Percentiles rank a stretch among this genome's conserved stretches.
Evolutionary conservation across 37 sponge, comb jelly and placozoan species (phyloP).

Genomic region (Eunapius fragilis): DNA sequence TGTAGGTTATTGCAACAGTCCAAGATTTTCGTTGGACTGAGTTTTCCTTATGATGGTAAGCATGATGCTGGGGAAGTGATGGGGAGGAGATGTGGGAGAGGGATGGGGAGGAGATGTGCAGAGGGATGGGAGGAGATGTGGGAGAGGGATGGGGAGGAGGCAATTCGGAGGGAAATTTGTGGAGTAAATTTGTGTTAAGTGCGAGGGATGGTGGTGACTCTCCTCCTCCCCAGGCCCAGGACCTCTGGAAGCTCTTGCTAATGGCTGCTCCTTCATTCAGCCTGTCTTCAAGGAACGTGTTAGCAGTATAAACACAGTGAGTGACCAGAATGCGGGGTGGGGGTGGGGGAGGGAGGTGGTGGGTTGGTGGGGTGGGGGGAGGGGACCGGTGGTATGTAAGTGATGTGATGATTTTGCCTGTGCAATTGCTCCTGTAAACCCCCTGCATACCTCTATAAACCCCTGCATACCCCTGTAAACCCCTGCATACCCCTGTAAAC

Average conservation of each 20-base stretch:
- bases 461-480: background rate
- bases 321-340: background rate
- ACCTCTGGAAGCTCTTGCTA: slow-evolving; percentile 79
- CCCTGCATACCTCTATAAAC: too few species aligned
- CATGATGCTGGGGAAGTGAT: background rate
- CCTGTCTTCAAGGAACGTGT: slow-evolving; percentile 63
- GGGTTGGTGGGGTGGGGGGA: too few species aligned
- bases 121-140: background rate
- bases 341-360: too few species aligned
- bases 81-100: background rate
- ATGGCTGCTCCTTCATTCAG: slow-evolving; percentile 76
- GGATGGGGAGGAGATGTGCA: background rate
- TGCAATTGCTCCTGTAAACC: too few species aligned
- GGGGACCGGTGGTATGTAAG: too few species aligned
- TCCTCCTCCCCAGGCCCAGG: slow-evolving; percentile 58
- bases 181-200: too few species aligned
- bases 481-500: background rate
- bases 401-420: too few species aligned
- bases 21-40: slow-evolving; percentile 78
- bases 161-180: too few species aligned
- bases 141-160: too few species aligned
- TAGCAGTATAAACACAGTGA: slow-evolving; percentile 43
- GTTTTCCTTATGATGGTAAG: slow-evolving; percentile 85
- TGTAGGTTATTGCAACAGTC: slow-evolving; percentile 56
- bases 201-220: too few species aligned